Evolutionary conservation across 2,888 invertebrate genomes (phyloP), one percentile per base, ranked within the genome.

Genomic region (Ernsta delagoae): DNA sequence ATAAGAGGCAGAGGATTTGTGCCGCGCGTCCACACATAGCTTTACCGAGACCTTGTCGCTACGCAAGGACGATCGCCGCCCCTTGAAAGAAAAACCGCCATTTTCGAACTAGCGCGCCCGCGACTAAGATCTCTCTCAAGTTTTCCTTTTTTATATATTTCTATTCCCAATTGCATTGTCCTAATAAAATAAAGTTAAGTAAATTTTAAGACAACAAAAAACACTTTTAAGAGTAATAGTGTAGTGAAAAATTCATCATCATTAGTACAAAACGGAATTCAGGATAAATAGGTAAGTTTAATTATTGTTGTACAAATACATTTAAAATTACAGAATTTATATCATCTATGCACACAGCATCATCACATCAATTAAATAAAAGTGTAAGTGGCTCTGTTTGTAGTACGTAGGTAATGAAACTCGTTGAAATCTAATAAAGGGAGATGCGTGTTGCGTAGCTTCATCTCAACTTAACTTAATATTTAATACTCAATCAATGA

Each of bases 21-120:
- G 82, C 72, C 85, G 86, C 85, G 84, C 83, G 78, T 83, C 83
- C 90, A 89, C 83, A 89, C 80, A 87, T 81, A 86, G 88, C 84
- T 80, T 86, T 81, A 82, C 78, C 77, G 82, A 92, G 89, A 89
- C 92, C 92, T 92, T 92, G 92, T 83, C 83, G 80, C 88, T 77
- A 80, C 88, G 87, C 92, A 92, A 93, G 92, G 92, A 92, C 92
- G 83, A 79, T 78, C 56, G 41, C 88, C 87, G 89, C 91, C 89
- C 89, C 88, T 84, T 83, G n/a, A 84, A 85, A 87, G 67, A 77
- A 80, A 76, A 75, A 86, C 87, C 83, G 86, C 87, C 92, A 92
- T 90, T 90, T 87, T 83, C 83, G 75, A 85, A 83, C 84, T 81
- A 84, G 84, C 87, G 79, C 83, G 81, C 76, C 77, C 83, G 84